Base-by-base conservation (phyloP, 2,888 invertebrate genomes). In the Ptychoptera contaminata region DNA sequence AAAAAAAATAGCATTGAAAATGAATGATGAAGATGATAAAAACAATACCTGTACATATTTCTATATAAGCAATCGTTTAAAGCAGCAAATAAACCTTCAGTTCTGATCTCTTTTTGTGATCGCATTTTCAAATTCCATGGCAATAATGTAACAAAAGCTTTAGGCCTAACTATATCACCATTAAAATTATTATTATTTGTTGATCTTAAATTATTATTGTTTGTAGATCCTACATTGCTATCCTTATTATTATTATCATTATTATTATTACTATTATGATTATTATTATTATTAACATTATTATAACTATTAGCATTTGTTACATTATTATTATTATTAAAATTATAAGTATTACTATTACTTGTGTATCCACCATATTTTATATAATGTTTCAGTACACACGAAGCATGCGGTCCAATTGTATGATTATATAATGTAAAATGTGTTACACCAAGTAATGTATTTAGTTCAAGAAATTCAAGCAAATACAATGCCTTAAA, bases 401-500 rank as follows among this genome's bases (percentile, higher is more conserved):
- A 91, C 14, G 76, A 76, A 11, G 85, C 86, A 42, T 80, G 77
- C 1, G 73, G 67, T 15, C 90, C 88, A 38, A 90, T 70, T 0
- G 91, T 88, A 60, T 87, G 83, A 61, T 92, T 92, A 69, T 91
- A 92, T 66, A 92, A 81, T 43, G 86, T 87, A 63, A 92, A 88
- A 62, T 90, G 88, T 42, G 76, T 77, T 35, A 82, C 85, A 0
- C 92, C 92, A 51, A 92, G 68, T 36, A 91, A 65, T 8, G 78
- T 71, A 64, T 92, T 86, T 54, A 92, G 68, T 63, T 92, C 92
- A 55, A 92, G 75, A 71, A 91, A 92, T 66, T 92, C 92, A 53
- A 90, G 67, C 51, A 92, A 69, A 71, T 86, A 85, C 46, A 86
- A 68, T 5, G 80, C 79, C 73, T 23, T 5, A 23, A 23, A 23